Conservation (phyloP, 2,797 vertebrate genomes). For the Poecilia wingei region DNA sequence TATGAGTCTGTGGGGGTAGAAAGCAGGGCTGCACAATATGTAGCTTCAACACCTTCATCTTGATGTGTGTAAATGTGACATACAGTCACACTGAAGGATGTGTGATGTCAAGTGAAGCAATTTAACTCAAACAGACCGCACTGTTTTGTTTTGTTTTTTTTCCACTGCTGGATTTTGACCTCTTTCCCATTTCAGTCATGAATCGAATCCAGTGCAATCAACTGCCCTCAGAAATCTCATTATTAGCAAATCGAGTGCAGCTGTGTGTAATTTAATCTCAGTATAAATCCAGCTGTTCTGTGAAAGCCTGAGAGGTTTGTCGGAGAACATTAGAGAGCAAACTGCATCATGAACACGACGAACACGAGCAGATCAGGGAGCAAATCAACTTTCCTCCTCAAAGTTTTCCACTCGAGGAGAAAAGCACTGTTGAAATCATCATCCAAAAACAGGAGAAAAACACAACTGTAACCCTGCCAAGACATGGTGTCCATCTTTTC, state of each 20-base stretch:
- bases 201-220: neutral
- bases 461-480: neutral
- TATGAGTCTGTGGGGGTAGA: slow-evolving; percentile 1
- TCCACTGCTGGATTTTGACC: neutral
- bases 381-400: neutral
- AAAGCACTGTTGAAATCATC: neutral
- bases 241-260: neutral
- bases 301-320: neutral
- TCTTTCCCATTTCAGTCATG: neutral
- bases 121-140: neutral
- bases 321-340: neutral
- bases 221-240: neutral
- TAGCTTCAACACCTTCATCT: neutral
- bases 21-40: neutral
- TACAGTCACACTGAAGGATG: slow-evolving; percentile 1
- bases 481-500: neutral
- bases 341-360: neutral
- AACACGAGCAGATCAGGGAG: neutral
- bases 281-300: neutral
- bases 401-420: neutral
- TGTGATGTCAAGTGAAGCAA: slow-evolving; percentile 3
- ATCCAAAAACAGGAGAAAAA: neutral
- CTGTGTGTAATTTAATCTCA: slow-evolving; percentile 2
- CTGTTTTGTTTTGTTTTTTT: neutral
- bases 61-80: neutral